Percentiles rank a stretch among this genome's conserved stretches.
These are phyloP conservation scores for Staurois parvus DNA, from an alignment of 2,797 vertebrate genomes.

Conservation along the genomic window DNA sequence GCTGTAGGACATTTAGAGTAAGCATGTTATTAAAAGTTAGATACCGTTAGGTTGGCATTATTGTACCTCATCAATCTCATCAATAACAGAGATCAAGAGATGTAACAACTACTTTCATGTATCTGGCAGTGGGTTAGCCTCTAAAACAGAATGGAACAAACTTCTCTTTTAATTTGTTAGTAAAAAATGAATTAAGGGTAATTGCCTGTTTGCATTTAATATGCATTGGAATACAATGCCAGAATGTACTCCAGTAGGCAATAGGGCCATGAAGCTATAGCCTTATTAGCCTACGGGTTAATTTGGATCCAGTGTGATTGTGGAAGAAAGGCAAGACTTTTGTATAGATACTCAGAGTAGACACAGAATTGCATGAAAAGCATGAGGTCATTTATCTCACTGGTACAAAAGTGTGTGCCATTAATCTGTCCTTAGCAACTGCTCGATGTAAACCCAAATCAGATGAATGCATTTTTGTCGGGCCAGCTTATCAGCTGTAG, in stretches of 20 bases:
- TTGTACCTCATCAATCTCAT: too few relatives aligned
- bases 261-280: constrained; percentile 23
- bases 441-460: constrained; percentile 78
- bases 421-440: constrained; percentile 83
- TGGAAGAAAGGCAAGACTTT: constrained; percentile 33
- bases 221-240: constrained; percentile 3
- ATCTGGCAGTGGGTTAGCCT: not conserved
- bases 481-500: constrained; percentile 77
- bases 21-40: too few relatives aligned
- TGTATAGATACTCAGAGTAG: constrained; percentile 25
- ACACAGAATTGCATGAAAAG: constrained; percentile 66
- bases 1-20: too few relatives aligned
- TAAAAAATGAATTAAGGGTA: not conserved
- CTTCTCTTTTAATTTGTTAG: constrained; percentile 5
- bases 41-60: too few relatives aligned
- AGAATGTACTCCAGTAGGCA: not conserved
- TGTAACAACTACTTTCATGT: not conserved
- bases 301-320: constrained; percentile 2
- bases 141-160: not conserved
- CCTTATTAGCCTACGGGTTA: constrained; percentile 37
- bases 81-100: not conserved
- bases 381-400: constrained; percentile 67
- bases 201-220: constrained; percentile 29
- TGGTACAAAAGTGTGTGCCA: constrained; percentile 74
- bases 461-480: constrained; percentile 67